Base-by-base conservation (phyloP, 1,140 invertebrate species). In the Drosophila melanica region DNA sequence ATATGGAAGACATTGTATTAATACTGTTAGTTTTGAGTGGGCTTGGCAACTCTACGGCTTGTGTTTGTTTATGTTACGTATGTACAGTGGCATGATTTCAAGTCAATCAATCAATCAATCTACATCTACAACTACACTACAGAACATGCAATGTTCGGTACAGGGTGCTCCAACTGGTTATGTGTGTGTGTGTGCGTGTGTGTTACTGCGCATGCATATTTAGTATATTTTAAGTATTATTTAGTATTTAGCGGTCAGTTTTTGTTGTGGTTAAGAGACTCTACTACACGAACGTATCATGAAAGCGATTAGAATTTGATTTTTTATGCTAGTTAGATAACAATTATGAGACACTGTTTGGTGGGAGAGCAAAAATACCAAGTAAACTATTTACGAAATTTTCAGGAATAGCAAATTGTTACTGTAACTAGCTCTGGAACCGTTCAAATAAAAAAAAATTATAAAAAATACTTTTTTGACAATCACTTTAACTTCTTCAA, bases 1-100 rank as follows among this genome's bases (percentile, higher is more conserved):
- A 72, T 76, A 67, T 86, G 85, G 80, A 81, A 85, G 58, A 86
- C 48, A 85, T 85, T 70, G 58, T 71, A 78, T 86, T 81, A 85
- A 67, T 81, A 78, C 45, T 62, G 70, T 77, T 75, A 69, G 78
- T 73, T 81, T 70, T 57, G 48, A 50, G 76, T 23, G n/a, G 41
- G 59, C 37, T 65, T 55, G 16, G 7, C 54, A 76, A 68, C 33
- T 72, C 81, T 66, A 77, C 41, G 42, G 10, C 37, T n/a, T 8
- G 30, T 33, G 30, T 33, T 9, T 35, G 33, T 44, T 27, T 63
- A 60, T 47, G 47, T 66, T 74, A 59, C 27, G 9, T 68, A 60
- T 59, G 39, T 74, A 74, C 65, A 69, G 27, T 35, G 20, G 23
- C 18, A 39, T 33, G 23, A 47, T 14, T 47, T 23, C 33, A 37